phyloP scores from a whole-genome alignment of 1,140 invertebrate species.

The Asobara japonica region DNA sequence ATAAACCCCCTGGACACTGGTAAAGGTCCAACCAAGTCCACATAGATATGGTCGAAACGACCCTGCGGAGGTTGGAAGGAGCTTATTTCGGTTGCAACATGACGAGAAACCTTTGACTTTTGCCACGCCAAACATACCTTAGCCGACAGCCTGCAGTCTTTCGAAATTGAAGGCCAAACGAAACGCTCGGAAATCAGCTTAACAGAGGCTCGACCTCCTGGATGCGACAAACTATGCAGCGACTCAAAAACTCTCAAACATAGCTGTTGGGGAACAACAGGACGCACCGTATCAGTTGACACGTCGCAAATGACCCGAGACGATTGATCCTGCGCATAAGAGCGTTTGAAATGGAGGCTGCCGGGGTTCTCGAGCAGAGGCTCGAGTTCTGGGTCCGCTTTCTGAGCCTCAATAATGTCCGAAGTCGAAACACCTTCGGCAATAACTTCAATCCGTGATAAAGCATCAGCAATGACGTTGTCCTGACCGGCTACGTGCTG shows the following conservation, averaged over 20 bases:
- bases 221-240: background rate
- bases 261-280: background rate
- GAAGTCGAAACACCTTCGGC: background rate
- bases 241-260: background rate
- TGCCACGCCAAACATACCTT: background rate
- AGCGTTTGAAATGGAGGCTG: background rate
- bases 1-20: background rate
- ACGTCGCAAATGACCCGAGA: background rate
- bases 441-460: background rate
- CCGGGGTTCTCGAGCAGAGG: background rate
- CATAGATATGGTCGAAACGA: background rate
- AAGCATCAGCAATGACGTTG: constrained; percentile 35
- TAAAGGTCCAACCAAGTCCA: background rate
- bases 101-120: background rate
- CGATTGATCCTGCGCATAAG: background rate
- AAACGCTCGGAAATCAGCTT: background rate
- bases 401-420: background rate
- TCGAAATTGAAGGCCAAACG: background rate
- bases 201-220: background rate
- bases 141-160: background rate
- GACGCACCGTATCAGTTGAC: background rate
- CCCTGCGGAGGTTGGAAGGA: background rate
- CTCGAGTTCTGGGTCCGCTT: background rate
- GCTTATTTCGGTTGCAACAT: background rate
- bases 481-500: constrained; percentile 39